Base-by-base conservation (phyloP, 2,888 invertebrate species). In the Brenthis hecate region DNA sequence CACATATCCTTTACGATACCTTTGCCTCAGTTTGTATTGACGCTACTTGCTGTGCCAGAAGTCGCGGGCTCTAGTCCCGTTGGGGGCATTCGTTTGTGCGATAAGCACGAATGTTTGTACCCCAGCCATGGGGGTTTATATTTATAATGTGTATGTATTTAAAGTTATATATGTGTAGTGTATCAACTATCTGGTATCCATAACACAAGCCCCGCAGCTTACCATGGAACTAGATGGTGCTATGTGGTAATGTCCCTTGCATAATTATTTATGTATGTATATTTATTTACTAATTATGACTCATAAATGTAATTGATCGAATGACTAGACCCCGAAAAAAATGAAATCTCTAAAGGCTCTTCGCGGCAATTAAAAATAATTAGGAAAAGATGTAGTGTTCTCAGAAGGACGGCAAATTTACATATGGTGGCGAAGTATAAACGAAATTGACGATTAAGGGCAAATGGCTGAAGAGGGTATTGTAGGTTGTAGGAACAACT, bases 291-390 rank as follows among this genome's bases (percentile, higher is more conserved):
- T 57, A 57, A 57, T 11, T 43, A 66, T 75, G 75, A 76, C 56
- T 75, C 76, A 75, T 72, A 68, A 83, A 77, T 78, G 87, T 85
- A 88, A 87, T 86, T 87, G 88, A 88, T 85, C 84, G 87, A 83
- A 82, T 80, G 83, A 85, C 91, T 91, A 91, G 91, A 91, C 91
- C 91, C 88, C 87, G 87, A 88, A 91, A 91, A 90, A 91, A 91
- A 88, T 80, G 81, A 86, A 84, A 81, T 85, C 86, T 86, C 85
- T 85, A 89, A 90, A 91, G 91, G 91, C 88, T 89, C 84, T 85
- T 87, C 84, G 89, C 86, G 89, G 91, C 92, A 92, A 92, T 92
- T 92, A 92, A 92, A 92, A 92, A 92, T 92, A 92, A 92, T 92
- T 92, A 91, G 92, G 90, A 86, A 79, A 85, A 87, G 86, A 87